Percentiles rank a stretch among this genome's conserved stretches.
Evolutionary conservation across 2,113 vertebrate genomes (phyloP).

Genomic region (Myotis lucifugus): DNA sequence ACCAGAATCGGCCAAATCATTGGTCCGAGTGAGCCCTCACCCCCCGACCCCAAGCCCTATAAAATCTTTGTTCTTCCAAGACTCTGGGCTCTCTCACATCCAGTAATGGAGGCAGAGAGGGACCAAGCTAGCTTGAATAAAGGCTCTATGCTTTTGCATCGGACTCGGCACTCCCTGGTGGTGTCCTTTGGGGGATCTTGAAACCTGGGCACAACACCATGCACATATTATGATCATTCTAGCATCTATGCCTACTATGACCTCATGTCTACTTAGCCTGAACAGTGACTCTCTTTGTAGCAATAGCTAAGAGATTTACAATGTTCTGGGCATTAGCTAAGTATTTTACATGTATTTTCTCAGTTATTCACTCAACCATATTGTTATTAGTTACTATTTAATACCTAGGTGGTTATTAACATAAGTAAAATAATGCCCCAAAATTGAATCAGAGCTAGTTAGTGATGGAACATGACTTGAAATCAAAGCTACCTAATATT

Average conservation of each 20-base stretch:
- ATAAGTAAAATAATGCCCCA: neutral
- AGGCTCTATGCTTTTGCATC: too few relatives aligned
- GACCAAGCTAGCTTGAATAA: too few relatives aligned
- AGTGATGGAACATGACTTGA: neutral
- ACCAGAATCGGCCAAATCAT: too few relatives aligned
- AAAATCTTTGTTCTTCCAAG: too few relatives aligned
- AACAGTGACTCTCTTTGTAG: neutral
- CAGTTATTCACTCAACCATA: conserved; percentile 1
- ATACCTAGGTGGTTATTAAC: neutral
- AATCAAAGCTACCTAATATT: neutral
- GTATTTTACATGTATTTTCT: neutral
- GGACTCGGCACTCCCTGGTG: too few relatives aligned
- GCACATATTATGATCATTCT: neutral
- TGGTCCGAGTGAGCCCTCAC: too few relatives aligned
- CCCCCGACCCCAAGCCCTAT: too few relatives aligned
- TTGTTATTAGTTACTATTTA: conserved; percentile 31
- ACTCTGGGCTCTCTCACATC: too few relatives aligned
- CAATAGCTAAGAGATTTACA: neutral
- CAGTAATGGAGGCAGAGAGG: too few relatives aligned
- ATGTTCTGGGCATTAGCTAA: neutral
- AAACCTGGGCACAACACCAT: too few relatives aligned
- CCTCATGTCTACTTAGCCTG: neutral
- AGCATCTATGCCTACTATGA: neutral
- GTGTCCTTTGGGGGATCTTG: too few relatives aligned
- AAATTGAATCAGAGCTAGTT: neutral